phyloP scores from a whole-genome alignment of 2,113 vertebrate genomes.

The Urocitellus parryii region DNA sequence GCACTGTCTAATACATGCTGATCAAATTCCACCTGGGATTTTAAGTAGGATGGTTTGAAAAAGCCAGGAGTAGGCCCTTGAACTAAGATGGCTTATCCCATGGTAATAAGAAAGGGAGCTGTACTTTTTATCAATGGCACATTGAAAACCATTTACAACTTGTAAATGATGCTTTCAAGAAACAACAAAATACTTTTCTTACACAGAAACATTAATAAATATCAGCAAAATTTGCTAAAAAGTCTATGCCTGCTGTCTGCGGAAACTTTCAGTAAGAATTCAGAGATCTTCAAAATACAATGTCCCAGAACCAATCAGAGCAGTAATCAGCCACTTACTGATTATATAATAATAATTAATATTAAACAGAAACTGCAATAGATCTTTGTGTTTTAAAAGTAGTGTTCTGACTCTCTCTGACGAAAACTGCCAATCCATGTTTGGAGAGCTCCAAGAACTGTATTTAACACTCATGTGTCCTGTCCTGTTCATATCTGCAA shows the following conservation, averaged over 20 bases:
- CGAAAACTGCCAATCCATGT: constrained; percentile 23
- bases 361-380: constrained; percentile 15
- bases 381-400: constrained; percentile 43
- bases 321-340: background rate
- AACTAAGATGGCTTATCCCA: background rate
- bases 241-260: background rate
- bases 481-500: background rate
- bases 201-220: constrained; percentile 32
- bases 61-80: background rate
- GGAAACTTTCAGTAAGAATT: constrained; percentile 39
- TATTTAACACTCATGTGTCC: background rate
- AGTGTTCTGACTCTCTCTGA: background rate
- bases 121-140: background rate
- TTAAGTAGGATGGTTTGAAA: background rate
- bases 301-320: constrained; percentile 36
- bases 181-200: constrained; percentile 22
- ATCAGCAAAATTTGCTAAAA: constrained; percentile 24
- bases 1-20: background rate
- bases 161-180: constrained; percentile 52
- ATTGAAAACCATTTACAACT: constrained; percentile 51
- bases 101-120: background rate
- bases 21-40: background rate
- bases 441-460: constrained; percentile 30
- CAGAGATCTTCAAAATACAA: constrained; percentile 8
- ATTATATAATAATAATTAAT: constrained; percentile 58